Percentiles rank a stretch among this genome's conserved stretches.
phyloP scores from a whole-genome alignment of 2,888 invertebrate genomes.

The Cremastinae sp. region DNA sequence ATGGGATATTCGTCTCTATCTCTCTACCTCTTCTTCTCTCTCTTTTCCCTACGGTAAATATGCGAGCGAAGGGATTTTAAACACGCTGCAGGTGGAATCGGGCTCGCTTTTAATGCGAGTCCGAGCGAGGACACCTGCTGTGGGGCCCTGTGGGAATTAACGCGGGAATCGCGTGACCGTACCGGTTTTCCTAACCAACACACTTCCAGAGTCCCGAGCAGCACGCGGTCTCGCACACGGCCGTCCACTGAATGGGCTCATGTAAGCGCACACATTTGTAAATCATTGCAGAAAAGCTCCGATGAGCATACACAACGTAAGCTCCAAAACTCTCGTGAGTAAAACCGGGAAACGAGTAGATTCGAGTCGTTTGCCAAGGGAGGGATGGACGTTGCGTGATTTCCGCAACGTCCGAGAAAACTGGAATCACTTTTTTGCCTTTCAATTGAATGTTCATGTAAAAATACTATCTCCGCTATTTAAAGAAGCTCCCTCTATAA shows the following conservation, averaged over 20 bases:
- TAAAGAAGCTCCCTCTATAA: too few species aligned
- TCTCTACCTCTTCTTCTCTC: constrained; percentile 8
- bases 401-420: constrained; percentile 17
- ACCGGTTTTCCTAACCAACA: constrained; percentile 33
- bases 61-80: constrained; percentile 37
- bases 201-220: constrained; percentile 14
- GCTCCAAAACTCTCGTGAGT: constrained; percentile 15
- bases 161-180: constrained; percentile 78
- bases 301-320: constrained; percentile 22
- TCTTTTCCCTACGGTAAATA: constrained; percentile 24
- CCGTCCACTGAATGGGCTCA: background rate
- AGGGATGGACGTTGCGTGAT: constrained; percentile 38
- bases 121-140: constrained; percentile 77
- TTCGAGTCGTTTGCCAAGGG: constrained; percentile 14
- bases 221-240: constrained; percentile 3
- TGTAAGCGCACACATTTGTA: constrained; percentile 33
- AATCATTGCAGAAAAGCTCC: constrained; percentile 47
- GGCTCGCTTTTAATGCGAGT: constrained; percentile 73
- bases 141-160: constrained; percentile 76
- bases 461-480: too few species aligned
- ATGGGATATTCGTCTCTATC: constrained; percentile 43
- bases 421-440: background rate
- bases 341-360: constrained; percentile 12
- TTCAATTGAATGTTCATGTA: background rate
- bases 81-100: constrained; percentile 51